Evolutionary conservation across 1,140 invertebrate genomes (phyloP).

Genomic region (Hylyphantes graminicola): DNA sequence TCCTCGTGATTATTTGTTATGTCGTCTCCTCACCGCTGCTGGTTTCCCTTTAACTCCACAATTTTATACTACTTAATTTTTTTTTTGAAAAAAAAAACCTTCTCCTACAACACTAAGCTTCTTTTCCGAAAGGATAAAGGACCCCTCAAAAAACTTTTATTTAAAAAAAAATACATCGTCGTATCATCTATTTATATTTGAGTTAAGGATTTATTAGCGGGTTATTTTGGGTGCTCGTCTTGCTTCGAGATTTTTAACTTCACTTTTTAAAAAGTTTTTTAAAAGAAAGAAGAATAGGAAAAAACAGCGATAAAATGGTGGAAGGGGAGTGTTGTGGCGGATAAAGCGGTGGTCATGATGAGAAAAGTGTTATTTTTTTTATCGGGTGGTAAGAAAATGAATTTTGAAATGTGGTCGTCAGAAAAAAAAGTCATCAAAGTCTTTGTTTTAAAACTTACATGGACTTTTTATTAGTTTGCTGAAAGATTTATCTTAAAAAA

Average conservation of each 20-base stretch:
- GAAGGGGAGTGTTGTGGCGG: not conserved
- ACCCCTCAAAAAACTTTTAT: too few species aligned
- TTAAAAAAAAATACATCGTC: slow-evolving; percentile 45
- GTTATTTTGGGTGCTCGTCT: slow-evolving; percentile 52
- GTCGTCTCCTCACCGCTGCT: slow-evolving; percentile 24
- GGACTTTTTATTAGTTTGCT: not conserved
- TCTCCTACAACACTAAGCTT: slow-evolving; percentile 10
- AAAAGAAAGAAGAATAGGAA: slow-evolving; percentile 23
- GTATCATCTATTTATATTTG: slow-evolving; percentile 60
- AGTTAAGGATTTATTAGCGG: slow-evolving; percentile 60
- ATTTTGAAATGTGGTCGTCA: slow-evolving; percentile 27
- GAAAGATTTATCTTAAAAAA: too few species aligned
- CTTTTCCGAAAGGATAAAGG: not conserved
- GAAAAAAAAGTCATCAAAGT: slow-evolving; percentile 3
- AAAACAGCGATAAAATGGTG: slow-evolving; percentile 10
- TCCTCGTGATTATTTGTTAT: slow-evolving; percentile 43
- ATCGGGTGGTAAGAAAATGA: slow-evolving; percentile 28
- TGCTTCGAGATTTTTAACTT: slow-evolving; percentile 40
- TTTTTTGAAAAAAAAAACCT: slow-evolving; percentile 11
- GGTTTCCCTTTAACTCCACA: not conserved
- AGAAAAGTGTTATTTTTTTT: not conserved
- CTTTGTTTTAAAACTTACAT: slow-evolving; percentile 11
- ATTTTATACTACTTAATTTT: slow-evolving; percentile 2
- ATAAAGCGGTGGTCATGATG: not conserved
- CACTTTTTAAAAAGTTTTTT: slow-evolving; percentile 7